phyloP scores from a whole-genome alignment of 2,113 vertebrate species.

The Oreotragus oreotragus region DNA sequence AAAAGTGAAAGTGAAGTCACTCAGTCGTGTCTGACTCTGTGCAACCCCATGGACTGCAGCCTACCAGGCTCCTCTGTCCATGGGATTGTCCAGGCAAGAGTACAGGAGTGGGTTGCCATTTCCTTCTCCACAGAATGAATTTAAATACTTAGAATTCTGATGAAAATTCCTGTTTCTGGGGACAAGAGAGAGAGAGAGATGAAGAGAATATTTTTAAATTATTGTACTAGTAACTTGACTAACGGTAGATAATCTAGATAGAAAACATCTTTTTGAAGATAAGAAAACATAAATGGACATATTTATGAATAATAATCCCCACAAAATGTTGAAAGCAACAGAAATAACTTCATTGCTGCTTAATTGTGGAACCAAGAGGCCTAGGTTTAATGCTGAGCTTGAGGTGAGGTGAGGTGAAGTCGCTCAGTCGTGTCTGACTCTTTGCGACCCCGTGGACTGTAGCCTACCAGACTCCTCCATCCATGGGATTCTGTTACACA shows the following conservation, averaged over 20 bases:
- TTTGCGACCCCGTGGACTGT: too few species aligned
- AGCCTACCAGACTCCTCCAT: too few species aligned
- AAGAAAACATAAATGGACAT: neutral
- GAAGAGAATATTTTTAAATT: neutral
- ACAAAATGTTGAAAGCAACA: neutral
- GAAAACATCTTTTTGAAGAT: neutral
- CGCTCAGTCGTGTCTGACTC: too few species aligned
- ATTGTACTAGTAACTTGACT: neutral
- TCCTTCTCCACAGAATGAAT: neutral
- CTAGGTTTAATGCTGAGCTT: neutral
- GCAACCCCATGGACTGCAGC: too few species aligned
- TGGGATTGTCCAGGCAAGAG: too few species aligned
- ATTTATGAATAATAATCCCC: neutral
- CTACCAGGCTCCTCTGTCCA: too few species aligned
- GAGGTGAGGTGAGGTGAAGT: too few species aligned
- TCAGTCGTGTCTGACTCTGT: rapidly evolving
- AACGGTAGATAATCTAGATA: neutral
- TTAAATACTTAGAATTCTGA: neutral
- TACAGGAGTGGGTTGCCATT: too few species aligned
- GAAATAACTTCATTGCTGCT: neutral
- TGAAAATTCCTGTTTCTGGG: neutral
- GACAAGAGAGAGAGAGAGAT: neutral
- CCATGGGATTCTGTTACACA: too few species aligned
- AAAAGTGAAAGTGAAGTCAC: too few species aligned
- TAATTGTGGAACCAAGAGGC: neutral